Evolutionary conservation across 2,797 vertebrate species (phyloP).

Genomic region (Tauraco hartlaubi): DNA sequence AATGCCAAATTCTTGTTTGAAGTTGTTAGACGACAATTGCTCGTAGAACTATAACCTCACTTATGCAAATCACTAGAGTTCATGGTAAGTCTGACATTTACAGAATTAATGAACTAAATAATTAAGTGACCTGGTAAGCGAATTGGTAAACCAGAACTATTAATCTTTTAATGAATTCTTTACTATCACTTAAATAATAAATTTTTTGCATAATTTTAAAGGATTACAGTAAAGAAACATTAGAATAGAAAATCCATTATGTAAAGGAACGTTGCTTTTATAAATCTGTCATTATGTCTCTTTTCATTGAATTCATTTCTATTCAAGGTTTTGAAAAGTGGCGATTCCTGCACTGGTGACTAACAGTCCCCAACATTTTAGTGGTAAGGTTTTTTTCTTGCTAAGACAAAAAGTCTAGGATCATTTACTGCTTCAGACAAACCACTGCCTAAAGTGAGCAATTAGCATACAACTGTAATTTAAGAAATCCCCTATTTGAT

Average conservation of each 20-base stretch:
- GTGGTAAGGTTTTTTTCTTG: constrained; percentile 57
- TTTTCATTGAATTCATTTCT: constrained; percentile 81
- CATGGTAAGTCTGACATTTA: constrained; percentile 92
- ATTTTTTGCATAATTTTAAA: constrained; percentile 80
- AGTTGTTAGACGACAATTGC: constrained; percentile 66
- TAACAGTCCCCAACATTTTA: constrained; percentile 73
- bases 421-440: constrained; percentile 78
- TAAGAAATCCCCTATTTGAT: constrained; percentile 76
- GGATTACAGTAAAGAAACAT: constrained; percentile 78
- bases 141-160: constrained; percentile 92
- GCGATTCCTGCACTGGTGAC: constrained; percentile 70
- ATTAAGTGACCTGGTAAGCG: constrained; percentile 94
- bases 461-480: constrained; percentile 79
- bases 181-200: constrained; percentile 82
- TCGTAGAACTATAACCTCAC: constrained; percentile 79
- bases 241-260: constrained; percentile 79
- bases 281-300: constrained; percentile 78
- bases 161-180: constrained; percentile 83
- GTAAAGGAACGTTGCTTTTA: constrained; percentile 80
- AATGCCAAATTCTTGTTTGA: constrained; percentile 71
- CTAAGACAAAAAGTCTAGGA: constrained; percentile 73
- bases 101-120: constrained; percentile 97
- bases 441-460: constrained; percentile 74
- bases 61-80: constrained; percentile 90
- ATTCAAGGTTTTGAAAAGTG: constrained; percentile 73